Evolutionary conservation across 2,113 vertebrate species (phyloP).

Genomic region (Abramis brama): DNA sequence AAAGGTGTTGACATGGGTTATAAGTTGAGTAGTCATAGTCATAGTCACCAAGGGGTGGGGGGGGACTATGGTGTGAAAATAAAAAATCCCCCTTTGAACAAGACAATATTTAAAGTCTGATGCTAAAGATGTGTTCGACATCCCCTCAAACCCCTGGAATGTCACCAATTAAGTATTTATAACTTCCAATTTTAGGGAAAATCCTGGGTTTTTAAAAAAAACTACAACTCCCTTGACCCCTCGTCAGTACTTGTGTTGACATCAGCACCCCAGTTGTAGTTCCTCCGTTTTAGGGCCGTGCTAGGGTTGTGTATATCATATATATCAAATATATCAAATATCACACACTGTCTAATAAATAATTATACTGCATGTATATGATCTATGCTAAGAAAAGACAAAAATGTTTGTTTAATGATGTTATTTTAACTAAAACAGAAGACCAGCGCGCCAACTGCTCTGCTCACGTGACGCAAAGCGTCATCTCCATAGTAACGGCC

Average conservation of each 20-base stretch:
- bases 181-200: not conserved
- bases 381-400: too few relatives aligned
- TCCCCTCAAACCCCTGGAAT: not conserved
- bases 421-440: too few relatives aligned
- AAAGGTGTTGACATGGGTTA: not conserved
- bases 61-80: not conserved
- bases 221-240: constrained; percentile 13
- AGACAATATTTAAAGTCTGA: not conserved
- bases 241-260: not conserved
- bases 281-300: not conserved
- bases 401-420: too few relatives aligned
- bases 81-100: not conserved
- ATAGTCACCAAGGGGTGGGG: not conserved
- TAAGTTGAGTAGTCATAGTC: not conserved
- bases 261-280: not conserved
- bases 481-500: too few relatives aligned
- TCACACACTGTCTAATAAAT: not conserved
- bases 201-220: not conserved
- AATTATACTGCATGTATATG: too few relatives aligned
- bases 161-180: constrained; percentile 1
- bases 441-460: too few relatives aligned
- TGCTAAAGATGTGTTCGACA: not conserved
- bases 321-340: not conserved
- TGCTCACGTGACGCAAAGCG: too few relatives aligned
- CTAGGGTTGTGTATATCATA: not conserved